A percentile compares a stretch with the other conserved stretches of the same genome.
phyloP scores from a whole-genome alignment of 2,113 vertebrate genomes.

The Balaenoptera acutorostrata region DNA sequence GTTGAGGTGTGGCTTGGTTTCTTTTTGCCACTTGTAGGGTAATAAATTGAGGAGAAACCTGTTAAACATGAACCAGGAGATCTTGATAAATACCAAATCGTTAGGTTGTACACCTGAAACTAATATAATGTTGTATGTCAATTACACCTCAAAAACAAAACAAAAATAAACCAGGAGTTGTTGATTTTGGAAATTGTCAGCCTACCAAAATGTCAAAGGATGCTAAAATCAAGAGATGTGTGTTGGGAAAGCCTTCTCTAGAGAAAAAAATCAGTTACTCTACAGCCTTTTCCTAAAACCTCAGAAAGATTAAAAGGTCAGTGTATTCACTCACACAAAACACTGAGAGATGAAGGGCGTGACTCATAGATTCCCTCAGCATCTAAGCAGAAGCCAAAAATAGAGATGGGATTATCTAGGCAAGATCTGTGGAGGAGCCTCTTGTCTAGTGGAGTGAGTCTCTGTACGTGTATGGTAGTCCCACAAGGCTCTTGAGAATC shows the following conservation, averaged over 20 bases:
- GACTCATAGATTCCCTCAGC: neutral
- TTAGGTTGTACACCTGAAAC: neutral
- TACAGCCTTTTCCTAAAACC: neutral
- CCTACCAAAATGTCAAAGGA: neutral
- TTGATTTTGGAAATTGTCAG: slow-evolving; percentile 10
- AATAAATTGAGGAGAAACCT: neutral
- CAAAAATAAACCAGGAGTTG: neutral
- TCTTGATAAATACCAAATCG: neutral
- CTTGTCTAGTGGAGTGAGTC: neutral
- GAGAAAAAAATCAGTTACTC: neutral
- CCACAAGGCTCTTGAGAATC: neutral
- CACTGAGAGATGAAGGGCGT: neutral
- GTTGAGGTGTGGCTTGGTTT: neutral
- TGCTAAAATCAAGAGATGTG: neutral
- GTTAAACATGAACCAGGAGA: neutral
- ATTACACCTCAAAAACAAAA: neutral
- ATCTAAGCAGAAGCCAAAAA: slow-evolving; percentile 22
- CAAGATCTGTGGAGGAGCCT: neutral
- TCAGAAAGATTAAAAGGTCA: neutral
- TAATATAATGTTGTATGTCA: neutral
- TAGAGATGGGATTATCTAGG: neutral
- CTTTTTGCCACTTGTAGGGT: neutral
- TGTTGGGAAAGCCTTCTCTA: neutral
- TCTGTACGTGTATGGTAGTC: neutral
- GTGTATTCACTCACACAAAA: neutral